Percentiles rank a stretch among this genome's conserved stretches.
Conservation (phyloP, 2,113 vertebrate genomes). For the Antennarius striatus region DNA sequence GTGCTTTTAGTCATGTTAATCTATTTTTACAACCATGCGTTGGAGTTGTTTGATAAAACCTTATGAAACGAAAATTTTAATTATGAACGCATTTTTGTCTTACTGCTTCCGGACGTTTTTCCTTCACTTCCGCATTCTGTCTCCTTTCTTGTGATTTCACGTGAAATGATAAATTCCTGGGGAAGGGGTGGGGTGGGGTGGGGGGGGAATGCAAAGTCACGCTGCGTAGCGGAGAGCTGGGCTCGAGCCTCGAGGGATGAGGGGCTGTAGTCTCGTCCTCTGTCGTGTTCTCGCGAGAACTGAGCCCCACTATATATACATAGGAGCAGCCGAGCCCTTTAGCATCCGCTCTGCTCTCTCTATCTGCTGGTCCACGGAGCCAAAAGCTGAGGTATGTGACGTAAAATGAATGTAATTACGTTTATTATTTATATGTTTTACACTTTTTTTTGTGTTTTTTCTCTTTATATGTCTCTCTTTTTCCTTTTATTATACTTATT, state of each 20-base stretch:
- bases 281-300: conserved; percentile 70
- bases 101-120: not conserved
- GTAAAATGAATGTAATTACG: not conserved
- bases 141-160: conserved; percentile 6
- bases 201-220: conserved; percentile 78
- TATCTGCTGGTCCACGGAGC: not conserved
- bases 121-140: not conserved
- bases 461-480: not conserved
- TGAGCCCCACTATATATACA: conserved; percentile 53
- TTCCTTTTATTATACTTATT: not conserved
- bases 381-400: conserved; percentile 43
- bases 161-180: conserved; percentile 1
- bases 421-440: not conserved
- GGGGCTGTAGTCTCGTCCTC: conserved; percentile 12
- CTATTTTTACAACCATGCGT: too few species aligned
- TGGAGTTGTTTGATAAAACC: too few species aligned
- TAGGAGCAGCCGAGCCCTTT: not conserved
- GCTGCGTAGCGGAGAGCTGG: conserved; percentile 36
- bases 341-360: not conserved
- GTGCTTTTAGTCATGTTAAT: too few species aligned
- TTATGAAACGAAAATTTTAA: too few species aligned
- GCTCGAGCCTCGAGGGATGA: not conserved
- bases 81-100: too few species aligned
- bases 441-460: not conserved
- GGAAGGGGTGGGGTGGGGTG: conserved; percentile 45